Evolutionary conservation across 1,140 invertebrate species (phyloP), one percentile per base, ranked within the genome.

Genomic region (Polypedilum pembai): DNA sequence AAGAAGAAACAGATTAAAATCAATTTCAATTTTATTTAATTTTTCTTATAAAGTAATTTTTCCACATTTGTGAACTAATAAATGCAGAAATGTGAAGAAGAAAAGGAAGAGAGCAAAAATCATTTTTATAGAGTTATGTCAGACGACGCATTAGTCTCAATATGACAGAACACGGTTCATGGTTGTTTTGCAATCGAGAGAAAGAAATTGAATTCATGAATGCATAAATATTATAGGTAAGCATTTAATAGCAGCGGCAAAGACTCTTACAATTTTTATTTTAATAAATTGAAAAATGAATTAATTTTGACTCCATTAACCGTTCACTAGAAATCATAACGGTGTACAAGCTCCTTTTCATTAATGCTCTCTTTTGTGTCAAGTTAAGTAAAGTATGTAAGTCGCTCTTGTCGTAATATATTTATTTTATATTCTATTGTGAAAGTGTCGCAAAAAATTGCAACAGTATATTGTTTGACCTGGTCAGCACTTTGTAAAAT

Each of bases 301-400:
- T 56, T 56, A 56, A 56, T 56, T 56, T 56, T 56, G 45, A 56
- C 45, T 56, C 45, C 45, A 56, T 56, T 56, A 56, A 56, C 45
- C n/a, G 45, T 56, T 56, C 45, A 56, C n/a, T 56, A n/a, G 45
- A 56, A 56, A 56, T 56, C n/a, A n/a, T 56, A 56, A 56, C 45
- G 45, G 45, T 56, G 12, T 12, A 56, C 24, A 33, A 33, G n/a
- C 45, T 69, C 20, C 7, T 75, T 73, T 73, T 33, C 24, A 33
- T 33, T 33, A 33, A 33, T 33, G 24, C 24, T 33, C 24, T 33
- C 24, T 33, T 33, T 33, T 33, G 24, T 33, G 24, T 33, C 24
- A 33, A 33, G 24, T 33, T 33, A 33, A 79, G 77, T 79, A 80
- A 80, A 80, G 80, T 80, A 79, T n/a, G n/a, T n/a, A n/a, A n/a